Evolutionary conservation across 2,113 vertebrate genomes (phyloP), one percentile per base, ranked within the genome.

Genomic region (Piprites chloris): DNA sequence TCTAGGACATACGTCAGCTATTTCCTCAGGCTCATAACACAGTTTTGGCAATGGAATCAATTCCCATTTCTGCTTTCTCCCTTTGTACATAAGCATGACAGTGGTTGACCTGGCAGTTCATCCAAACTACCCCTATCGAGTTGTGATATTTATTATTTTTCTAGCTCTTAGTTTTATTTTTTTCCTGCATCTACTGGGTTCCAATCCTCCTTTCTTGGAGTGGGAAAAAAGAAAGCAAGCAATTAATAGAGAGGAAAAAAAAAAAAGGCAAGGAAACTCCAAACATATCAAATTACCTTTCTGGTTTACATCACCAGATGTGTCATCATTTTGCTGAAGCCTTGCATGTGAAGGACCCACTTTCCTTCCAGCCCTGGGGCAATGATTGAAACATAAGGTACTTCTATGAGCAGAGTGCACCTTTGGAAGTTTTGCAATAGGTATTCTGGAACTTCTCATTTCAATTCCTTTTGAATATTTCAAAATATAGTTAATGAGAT

Each of bases 301-400:
- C 87, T 92, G 91, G 35, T 90, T 94, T 94, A 53, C 72, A 92
- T 90, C 86, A 89, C n/a, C 53, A 81, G 52, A 39, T 58, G 50
- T 93, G 69, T 84, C 86, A 95, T 75, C 85, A 85, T 85, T 97
- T 91, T 96, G 32, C 28, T 58, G 39, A 84, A 86, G 59, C 27
- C 26, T 49, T 82, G 56, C 35, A 44, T 63, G 30, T 75, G 52
- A 92, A 87, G 49, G 66, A 93, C 28, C 9, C 39, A 17, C 41
- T 82, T 87, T 72, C 21, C 27, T 73, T 87, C 30, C 52, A 93
- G 19, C n/a, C 82, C 75, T 58, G 49, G 21, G 71, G 74, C 67
- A 85, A 55, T 44, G 22, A 74, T 2, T 78, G 73, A 87, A 82
- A 79, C 39, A 47, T 8, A 77, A 68, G 0, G 17, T 42, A 85